Conservation (phyloP, 1,140 invertebrate genomes). For the Tribolium madens region DNA sequence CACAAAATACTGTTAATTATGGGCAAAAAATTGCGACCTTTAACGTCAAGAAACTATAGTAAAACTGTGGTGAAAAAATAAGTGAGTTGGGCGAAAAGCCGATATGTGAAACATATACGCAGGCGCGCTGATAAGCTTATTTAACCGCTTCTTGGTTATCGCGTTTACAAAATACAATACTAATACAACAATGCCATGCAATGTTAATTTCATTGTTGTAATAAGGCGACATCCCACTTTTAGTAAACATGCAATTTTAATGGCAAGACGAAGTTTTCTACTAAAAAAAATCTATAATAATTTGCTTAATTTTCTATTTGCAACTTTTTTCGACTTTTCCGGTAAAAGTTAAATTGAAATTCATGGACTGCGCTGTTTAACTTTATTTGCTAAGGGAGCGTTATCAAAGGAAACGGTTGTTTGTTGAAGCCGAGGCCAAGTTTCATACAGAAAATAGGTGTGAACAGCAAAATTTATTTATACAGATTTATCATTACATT, state of each 20-base stretch:
- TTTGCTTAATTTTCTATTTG: too few relatives aligned
- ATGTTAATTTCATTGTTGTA: conserved; percentile 38
- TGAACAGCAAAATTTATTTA: conserved; percentile 29
- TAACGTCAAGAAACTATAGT: conserved; percentile 23
- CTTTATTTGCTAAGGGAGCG: conserved; percentile 29
- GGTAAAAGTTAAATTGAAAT: conserved; percentile 35
- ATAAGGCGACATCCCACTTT: conserved; percentile 38
- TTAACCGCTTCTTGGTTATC: conserved; percentile 38
- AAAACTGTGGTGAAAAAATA: conserved; percentile 34
- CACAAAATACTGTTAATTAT: not conserved
- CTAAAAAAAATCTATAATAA: too few relatives aligned
- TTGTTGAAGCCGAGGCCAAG: conserved; percentile 29
- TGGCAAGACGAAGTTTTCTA: too few relatives aligned
- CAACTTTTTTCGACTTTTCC: not conserved
- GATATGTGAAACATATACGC: not conserved
- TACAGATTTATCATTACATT: conserved; percentile 12
- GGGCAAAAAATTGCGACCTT: conserved; percentile 22
- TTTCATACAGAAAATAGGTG: conserved; percentile 36
- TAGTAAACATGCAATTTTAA: conserved; percentile 28
- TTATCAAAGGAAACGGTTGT: conserved; percentile 38
- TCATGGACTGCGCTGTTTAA: conserved; percentile 8
- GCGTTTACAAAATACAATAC: conserved; percentile 39
- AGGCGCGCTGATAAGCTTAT: conserved; percentile 29
- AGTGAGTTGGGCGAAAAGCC: conserved; percentile 31
- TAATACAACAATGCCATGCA: conserved; percentile 37